A percentile compares a stretch with the other conserved stretches of the same genome.
Conservation (phyloP, 2,888 invertebrate genomes). For the Eupelmus urozonus region DNA sequence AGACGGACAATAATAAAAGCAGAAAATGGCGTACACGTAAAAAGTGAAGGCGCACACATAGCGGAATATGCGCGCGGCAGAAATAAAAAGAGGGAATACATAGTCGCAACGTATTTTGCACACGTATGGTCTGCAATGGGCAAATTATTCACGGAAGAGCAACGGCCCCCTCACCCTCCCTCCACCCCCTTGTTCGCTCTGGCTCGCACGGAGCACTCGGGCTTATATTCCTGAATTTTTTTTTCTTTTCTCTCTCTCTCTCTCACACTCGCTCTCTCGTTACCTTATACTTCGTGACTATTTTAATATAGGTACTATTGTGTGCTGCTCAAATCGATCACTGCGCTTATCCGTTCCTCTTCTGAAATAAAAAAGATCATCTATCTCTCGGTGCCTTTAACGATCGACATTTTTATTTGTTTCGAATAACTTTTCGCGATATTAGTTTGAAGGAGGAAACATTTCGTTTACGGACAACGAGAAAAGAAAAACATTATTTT, state of each 20-base stretch:
- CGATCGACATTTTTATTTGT: background rate
- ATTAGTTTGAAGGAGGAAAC: no score
- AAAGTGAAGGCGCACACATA: conserved; percentile 11
- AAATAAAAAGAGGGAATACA: conserved; percentile 16
- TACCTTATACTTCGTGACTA: conserved; percentile 26
- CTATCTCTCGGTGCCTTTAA: background rate
- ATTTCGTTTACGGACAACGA: no score
- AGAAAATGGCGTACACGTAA: conserved; percentile 21
- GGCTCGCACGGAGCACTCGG: conserved; percentile 20
- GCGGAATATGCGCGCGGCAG: background rate
- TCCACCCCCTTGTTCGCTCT: no score
- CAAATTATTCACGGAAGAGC: conserved; percentile 48
- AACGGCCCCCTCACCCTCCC: no score
- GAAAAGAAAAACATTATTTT: no score
- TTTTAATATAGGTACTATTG: conserved; percentile 43
- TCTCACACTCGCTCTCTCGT: no score
- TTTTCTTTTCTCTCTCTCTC: no score
- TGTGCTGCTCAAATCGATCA: conserved; percentile 18
- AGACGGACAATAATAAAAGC: conserved; percentile 39
- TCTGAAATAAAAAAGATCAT: background rate
- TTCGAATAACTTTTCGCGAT: no score
- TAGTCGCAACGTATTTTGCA: conserved; percentile 43
- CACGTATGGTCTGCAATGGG: conserved; percentile 47
- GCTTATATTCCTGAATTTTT: conserved; percentile 35
- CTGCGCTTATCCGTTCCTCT: background rate